Evolutionary conservation across 2,888 invertebrate species (phyloP).

Genomic region (Macaria liturata): DNA sequence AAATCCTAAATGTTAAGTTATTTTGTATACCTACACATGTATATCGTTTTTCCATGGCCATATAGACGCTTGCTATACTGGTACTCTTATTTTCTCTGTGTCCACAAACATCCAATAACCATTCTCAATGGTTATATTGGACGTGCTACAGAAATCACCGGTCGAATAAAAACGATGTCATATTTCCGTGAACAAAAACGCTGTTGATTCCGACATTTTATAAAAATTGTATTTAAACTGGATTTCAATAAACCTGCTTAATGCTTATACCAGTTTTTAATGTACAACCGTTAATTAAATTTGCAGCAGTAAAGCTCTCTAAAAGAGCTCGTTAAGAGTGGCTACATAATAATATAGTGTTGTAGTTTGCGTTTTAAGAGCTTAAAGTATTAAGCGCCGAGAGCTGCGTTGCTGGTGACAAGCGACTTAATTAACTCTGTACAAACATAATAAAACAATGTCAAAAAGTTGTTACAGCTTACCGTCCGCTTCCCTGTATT

Average conservation of each 20-base stretch:
- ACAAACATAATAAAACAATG: constrained; percentile 56
- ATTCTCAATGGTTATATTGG: no score
- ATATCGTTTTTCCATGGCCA: no score
- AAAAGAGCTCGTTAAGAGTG: constrained; percentile 61
- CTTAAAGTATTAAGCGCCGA: constrained; percentile 67
- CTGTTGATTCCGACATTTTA: constrained; percentile 1
- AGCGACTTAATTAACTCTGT: constrained; percentile 70
- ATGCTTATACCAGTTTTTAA: constrained; percentile 43
- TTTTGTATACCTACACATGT: no score
- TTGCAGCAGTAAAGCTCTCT: constrained; percentile 54
- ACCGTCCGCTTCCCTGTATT: constrained; percentile 19
- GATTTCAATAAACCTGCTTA: constrained; percentile 1
- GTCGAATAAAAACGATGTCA: no score
- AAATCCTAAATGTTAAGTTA: no score
- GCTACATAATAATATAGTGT: constrained; percentile 62
- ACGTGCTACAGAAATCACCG: no score
- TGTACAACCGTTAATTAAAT: constrained; percentile 62
- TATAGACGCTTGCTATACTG: no score
- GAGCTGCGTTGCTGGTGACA: constrained; percentile 64
- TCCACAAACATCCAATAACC: no score
- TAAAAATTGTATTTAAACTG: no score
- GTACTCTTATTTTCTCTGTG: no score
- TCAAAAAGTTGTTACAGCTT: constrained; percentile 46
- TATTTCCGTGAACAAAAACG: constrained; percentile 1
- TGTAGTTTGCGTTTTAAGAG: constrained; percentile 70